Base-by-base conservation (phyloP, 2,113 vertebrate genomes). In the Gallinago media region DNA sequence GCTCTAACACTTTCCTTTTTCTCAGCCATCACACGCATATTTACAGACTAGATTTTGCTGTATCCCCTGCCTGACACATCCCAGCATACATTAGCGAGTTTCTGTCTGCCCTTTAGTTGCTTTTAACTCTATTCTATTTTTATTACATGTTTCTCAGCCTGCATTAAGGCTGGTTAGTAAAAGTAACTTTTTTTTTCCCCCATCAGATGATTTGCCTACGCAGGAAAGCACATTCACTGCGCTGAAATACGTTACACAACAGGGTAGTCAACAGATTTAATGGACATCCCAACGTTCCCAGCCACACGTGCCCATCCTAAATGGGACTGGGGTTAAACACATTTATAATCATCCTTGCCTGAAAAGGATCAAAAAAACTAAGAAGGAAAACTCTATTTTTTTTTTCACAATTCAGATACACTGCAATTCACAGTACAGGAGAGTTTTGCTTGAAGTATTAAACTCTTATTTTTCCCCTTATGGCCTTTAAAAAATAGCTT, bases 231-330 rank as follows among this genome's bases (percentile, higher is more conserved):
- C 40, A 38, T 1, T 17, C 31, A 1, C 16, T 2, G 15, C 54
- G 3, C 47, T 3, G 10, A 76, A 15, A 18, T 9, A 2, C 0
- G 1, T 55, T 23, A 67, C 6, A 13, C 70, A 78, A 81, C 16
- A 34, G 59, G 44, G n/a, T 1, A 54, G 23, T 13, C 68, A 84
- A 58, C 12, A 50, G 29, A 38, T 82, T 26, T 5, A 12, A 55
- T 4, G 58, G 78, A 6, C 3, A 1, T 11, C 29, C 62, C 79
- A 71, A 2, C 0, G 2, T 42, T 54, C 68, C 15, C n/a, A 58
- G 88, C 23, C 85, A 55, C 58, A 4, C 2, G 11, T 40, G 77
- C 46, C 77, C 77, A 79, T 11, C 77, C 70, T 22, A 40, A 52
- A 62, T 1, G 22, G 16, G 40, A 58, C 50, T 8, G 59, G 20